phyloP scores from a whole-genome alignment of 2,113 vertebrate genomes.

The Vulpes ferrilata region DNA sequence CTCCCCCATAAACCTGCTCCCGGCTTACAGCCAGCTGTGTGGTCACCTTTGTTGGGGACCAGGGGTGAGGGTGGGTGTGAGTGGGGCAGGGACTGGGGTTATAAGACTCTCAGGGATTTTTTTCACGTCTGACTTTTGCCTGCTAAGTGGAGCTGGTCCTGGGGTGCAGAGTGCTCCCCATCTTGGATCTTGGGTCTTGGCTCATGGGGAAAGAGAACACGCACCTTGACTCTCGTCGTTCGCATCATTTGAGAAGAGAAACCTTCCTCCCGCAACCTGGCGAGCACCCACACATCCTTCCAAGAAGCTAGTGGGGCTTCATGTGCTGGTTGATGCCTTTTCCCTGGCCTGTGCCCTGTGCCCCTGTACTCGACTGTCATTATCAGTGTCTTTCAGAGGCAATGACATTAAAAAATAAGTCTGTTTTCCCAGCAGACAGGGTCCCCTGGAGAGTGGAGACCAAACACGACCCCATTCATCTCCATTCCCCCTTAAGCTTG shows the following conservation, averaged over 20 bases:
- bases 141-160: background rate
- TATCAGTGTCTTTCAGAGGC: background rate
- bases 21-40: background rate
- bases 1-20: too few species aligned
- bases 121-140: too few species aligned
- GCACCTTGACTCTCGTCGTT: background rate
- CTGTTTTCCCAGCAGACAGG: background rate
- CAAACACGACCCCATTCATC: accelerated
- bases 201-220: background rate
- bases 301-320: background rate
- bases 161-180: background rate
- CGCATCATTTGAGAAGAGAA: background rate
- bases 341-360: background rate
- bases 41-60: background rate
- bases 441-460: background rate
- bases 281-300: background rate
- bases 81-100: background rate
- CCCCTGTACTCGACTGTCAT: accelerated
- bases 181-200: background rate
- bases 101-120: background rate
- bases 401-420: background rate
- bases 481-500: accelerated
- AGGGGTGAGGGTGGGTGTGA: too few species aligned
- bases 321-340: background rate
- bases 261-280: background rate